Percentiles rank a stretch among this genome's conserved stretches.
Evolutionary conservation across 2,113 vertebrate species (phyloP).

Genomic region (Phylloscopus trochilus): DNA sequence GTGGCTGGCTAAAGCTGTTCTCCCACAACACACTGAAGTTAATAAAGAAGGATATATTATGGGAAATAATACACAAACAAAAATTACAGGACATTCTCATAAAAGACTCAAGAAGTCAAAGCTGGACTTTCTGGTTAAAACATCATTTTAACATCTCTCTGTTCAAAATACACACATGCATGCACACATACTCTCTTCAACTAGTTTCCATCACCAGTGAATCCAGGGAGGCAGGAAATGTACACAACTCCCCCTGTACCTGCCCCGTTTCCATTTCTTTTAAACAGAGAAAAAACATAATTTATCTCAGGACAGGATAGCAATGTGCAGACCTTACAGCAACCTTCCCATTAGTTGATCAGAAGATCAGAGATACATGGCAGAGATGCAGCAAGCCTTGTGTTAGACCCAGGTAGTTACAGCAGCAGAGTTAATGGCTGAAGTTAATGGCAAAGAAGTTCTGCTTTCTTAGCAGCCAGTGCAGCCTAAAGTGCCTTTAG

Average conservation of each 20-base stretch:
- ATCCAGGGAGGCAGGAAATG: background rate
- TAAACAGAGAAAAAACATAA: background rate
- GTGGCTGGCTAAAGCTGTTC: background rate
- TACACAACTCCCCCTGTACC: background rate
- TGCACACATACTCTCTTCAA: background rate
- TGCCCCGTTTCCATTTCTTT: rapidly evolving
- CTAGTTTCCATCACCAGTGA: background rate
- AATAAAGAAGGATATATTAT: background rate
- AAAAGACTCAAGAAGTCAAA: background rate
- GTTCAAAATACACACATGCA: background rate
- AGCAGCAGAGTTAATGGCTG: background rate
- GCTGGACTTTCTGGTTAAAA: background rate
- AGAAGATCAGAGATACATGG: background rate
- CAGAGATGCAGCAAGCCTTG: background rate
- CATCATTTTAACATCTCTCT: rapidly evolving
- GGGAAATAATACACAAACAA: background rate
- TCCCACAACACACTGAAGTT: background rate
- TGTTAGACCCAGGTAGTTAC: background rate
- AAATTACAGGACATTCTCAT: background rate
- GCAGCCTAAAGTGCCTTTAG: background rate
- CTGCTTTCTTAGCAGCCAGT: background rate
- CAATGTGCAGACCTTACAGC: background rate
- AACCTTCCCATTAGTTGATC: background rate
- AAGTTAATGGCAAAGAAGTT: background rate
- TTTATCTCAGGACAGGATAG: background rate